Base-by-base conservation (phyloP, 2,113 vertebrate genomes). In the Peromyscus leucopus region DNA sequence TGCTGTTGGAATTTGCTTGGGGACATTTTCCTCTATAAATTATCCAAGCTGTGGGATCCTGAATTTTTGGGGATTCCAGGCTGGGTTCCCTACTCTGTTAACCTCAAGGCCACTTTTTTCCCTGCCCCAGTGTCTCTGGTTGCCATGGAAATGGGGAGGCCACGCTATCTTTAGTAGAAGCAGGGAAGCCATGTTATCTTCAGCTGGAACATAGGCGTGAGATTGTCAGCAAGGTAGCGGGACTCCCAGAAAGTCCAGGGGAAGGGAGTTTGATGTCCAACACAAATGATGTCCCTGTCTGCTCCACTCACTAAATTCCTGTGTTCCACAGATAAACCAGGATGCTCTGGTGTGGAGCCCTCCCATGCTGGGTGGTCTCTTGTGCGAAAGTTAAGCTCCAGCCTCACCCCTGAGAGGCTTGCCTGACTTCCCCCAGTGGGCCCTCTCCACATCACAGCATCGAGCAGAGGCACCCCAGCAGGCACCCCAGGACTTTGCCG, bases 351-450 rank as follows among this genome's bases (percentile, higher is more conserved):
- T 0, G 0, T 72, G 55, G 6, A 74, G 69, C 7, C 28, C 28
- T 88, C 11, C 3, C 15, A 19, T 63, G n/a, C 26, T 21, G 21
- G 0, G 0, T 65, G 3, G 2, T 21, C 28, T 0, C 67, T 59
- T 75, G 74, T 79, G 51, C 57, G 8, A 33, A 31, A 21, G 33
- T 3, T 16, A 15, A 31, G 46, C 36, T 55, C 24, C 39, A 46
- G 36, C 36, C 6, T 22, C 31, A 74, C 10, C 7, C 31, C 67
- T 7, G 28, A 2, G 72, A 94, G 84, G 19, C 39, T 26, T 26
- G 33, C 78, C 9, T 33, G 72, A 67, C 33, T 19, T 71, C 22
- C 33, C 59, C 39, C 39, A n/a, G 79, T 33, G 55, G 2, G 15
- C 1, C 33, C 17, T 67, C 28, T 42, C 15, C 36, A 17, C 31